Evolutionary conservation across 2,797 vertebrate genomes (phyloP), one percentile per base, ranked within the genome.

Genomic region (Schizopygopsis pylzovi): DNA sequence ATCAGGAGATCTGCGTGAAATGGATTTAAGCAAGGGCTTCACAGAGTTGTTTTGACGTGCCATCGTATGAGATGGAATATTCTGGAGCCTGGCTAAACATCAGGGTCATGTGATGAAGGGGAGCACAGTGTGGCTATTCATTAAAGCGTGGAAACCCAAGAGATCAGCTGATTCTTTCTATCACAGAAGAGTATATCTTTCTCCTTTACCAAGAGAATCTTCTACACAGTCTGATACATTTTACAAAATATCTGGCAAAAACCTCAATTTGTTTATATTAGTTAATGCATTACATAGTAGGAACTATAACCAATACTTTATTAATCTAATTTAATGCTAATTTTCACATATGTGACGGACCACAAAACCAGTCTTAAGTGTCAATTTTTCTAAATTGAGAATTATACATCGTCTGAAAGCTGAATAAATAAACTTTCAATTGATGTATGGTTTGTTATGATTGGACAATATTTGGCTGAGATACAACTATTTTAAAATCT

Each of bases 21-120:
- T 80, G n/a, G 47, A 65, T 86, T 71, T 67, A 65, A 85, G 52
- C 6, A 43, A 81, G 59, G 80, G 79, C 22, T 85, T 77, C 59
- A 85, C 11, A 15, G 47, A 59, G 70, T 41, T 47, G 59, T 81
- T 82, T 77, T 85, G 47, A 85, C 54, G 6, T 43, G 54, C 54
- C 2, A 45, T 79, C 47, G 72, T 33, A 59, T 20, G 81, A 83
- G 68, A 83, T 37, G 41, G 78, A 86, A 87, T 68, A 75, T 79
- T 79, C 79, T 85, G 41, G 75, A 82, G 70, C 71, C 22, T 59
- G 8, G 61, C 49, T 76, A 59, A 65, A 78, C 37, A 43, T 78
- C 70, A 70, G 56, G 37, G 72, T 78, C 59, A 82, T 76, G 65
- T 33, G 67, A 78, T 56, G 59, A 76, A 49, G 81, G 20, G 39